These are phyloP conservation scores for Corythornis cristatus DNA, from an alignment of 2,113 vertebrate species.

Conservation along the genomic window DNA sequence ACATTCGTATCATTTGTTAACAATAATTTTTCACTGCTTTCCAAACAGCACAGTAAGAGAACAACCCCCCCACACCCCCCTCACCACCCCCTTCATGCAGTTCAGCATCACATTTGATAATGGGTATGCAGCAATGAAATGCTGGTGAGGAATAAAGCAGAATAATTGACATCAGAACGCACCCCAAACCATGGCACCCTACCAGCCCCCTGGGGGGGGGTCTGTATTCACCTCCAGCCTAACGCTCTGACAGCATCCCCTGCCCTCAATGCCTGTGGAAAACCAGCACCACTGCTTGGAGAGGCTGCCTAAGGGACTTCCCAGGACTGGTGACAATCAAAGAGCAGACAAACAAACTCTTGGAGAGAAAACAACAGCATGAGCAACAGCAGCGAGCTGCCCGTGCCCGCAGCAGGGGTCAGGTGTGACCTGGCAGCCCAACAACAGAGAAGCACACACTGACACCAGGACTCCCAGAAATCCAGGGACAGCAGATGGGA, in stretches of 20 bases:
- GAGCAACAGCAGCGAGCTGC: not conserved
- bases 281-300: not conserved
- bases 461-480: not conserved
- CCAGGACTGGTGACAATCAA: not conserved
- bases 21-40: not conserved
- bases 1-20: not conserved
- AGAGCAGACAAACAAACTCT: not conserved
- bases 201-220: not conserved
- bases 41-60: not conserved
- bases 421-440: not conserved
- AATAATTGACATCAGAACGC: not conserved
- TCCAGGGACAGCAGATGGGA: not conserved
- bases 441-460: not conserved
- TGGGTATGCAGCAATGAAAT: constrained; percentile 11
- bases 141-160: not conserved
- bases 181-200: not conserved
- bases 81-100: not conserved
- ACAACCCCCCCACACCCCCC: not conserved
- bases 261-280: not conserved
- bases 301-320: not conserved
- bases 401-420: not conserved
- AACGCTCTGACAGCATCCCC: not conserved
- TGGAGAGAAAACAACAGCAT: not conserved
- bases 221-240: not conserved
- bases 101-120: not conserved